These are phyloP conservation scores for Kuschelorhynchus macadamiae DNA, from an alignment of 2,888 invertebrate species.

Conservation along the genomic window DNA sequence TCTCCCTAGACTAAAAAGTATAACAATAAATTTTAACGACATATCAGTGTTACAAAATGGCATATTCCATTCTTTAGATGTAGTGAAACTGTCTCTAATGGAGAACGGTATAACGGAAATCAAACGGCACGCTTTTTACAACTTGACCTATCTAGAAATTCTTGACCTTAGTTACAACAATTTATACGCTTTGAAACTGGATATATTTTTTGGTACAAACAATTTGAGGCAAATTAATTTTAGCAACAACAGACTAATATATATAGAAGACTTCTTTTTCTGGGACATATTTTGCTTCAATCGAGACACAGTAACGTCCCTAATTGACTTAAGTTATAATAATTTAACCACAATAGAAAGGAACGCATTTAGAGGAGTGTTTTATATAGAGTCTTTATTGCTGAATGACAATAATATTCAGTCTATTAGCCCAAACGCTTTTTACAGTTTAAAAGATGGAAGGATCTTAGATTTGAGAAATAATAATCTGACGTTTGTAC, in stretches of 20 bases:
- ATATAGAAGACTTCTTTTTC: slow-evolving; percentile 50
- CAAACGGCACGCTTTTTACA: slow-evolving; percentile 52
- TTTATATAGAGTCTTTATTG: slow-evolving; percentile 46
- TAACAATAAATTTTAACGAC: slow-evolving; percentile 53
- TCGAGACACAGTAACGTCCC: slow-evolving; percentile 26
- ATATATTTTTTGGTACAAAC: slow-evolving; percentile 52
- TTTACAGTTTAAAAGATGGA: slow-evolving; percentile 43
- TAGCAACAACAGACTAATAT: slow-evolving; percentile 51
- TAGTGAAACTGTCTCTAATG: slow-evolving; percentile 49
- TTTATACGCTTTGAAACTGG: slow-evolving; percentile 46
- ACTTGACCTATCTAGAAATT: slow-evolving; percentile 49
- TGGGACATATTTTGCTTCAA: slow-evolving; percentile 47
- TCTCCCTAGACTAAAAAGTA: slow-evolving; percentile 45
- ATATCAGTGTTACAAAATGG: slow-evolving; percentile 45
- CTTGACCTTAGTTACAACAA: slow-evolving; percentile 56
- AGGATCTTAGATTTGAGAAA: slow-evolving; percentile 49
- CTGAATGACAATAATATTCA: slow-evolving; percentile 51
- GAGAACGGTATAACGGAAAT: slow-evolving; percentile 53
- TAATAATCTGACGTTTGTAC: slow-evolving; percentile 35
- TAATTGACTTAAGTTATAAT: slow-evolving; percentile 55
- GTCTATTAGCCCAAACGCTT: slow-evolving; percentile 47
- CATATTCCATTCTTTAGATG: slow-evolving; percentile 51
- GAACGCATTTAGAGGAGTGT: slow-evolving; percentile 50
- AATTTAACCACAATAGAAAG: slow-evolving; percentile 51
- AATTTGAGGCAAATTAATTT: slow-evolving; percentile 53